Percentiles rank a stretch among this genome's conserved stretches.
Conservation (phyloP, 1,140 invertebrate species). For the Ericerus pela region DNA sequence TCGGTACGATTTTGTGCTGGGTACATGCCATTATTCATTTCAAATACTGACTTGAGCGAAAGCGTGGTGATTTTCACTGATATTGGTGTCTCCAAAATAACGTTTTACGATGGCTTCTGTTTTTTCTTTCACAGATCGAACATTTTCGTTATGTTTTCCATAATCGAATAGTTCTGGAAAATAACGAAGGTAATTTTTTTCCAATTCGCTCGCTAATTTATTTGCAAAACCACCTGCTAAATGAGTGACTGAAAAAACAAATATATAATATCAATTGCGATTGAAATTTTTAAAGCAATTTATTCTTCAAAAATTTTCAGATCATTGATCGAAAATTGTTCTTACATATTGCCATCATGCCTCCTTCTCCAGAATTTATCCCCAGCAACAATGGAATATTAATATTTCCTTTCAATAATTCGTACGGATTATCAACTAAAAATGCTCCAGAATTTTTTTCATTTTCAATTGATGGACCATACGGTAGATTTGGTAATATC, state of each 20-base stretch:
- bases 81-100: background rate
- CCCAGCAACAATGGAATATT: conserved; percentile 6
- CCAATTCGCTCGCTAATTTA: conserved; percentile 1
- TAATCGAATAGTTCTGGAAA: background rate
- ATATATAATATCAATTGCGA: too few relatives aligned
- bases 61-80: background rate
- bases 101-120: background rate
- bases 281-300: too few relatives aligned
- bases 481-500: background rate
- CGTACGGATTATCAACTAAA: conserved; percentile 7
- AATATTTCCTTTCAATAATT: conserved; percentile 5
- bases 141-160: background rate
- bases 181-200: background rate
- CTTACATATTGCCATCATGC: conserved; percentile 5
- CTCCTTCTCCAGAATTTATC: conserved; percentile 6
- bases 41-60: too few relatives aligned
- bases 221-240: too few relatives aligned
- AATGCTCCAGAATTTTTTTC: conserved; percentile 1
- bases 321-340: background rate
- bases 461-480: conserved; percentile 1
- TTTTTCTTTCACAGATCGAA: background rate
- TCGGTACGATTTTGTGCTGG: too few relatives aligned
- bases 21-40: too few relatives aligned
- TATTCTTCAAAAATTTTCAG: background rate
- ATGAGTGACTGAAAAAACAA: too few relatives aligned